These are phyloP conservation scores for Criorhina ranunculi DNA, from an alignment of 2,888 invertebrate genomes.

Conservation along the genomic window DNA sequence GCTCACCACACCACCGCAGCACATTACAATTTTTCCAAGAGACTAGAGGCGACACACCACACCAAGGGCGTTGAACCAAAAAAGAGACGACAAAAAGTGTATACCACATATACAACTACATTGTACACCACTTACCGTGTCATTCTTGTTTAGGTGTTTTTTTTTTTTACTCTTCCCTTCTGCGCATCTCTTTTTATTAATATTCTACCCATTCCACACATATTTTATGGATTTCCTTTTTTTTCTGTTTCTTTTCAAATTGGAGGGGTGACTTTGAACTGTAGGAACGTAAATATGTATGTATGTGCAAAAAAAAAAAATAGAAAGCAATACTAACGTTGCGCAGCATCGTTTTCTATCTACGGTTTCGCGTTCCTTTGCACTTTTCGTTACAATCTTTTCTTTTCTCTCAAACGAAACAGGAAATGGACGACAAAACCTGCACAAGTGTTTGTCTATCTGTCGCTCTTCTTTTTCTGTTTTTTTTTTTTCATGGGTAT, in stretches of 20 bases:
- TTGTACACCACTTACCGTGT: not conserved
- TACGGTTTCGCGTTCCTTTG: conserved; percentile 55
- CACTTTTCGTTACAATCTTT: conserved; percentile 16
- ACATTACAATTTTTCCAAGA: conserved; percentile 38
- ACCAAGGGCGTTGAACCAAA: conserved; percentile 76
- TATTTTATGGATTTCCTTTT: conserved; percentile 66
- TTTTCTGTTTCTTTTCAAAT: conserved; percentile 28
- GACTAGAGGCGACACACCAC: conserved; percentile 53
- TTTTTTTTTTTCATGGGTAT: conserved; percentile 34
- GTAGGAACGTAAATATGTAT: conserved; percentile 2
- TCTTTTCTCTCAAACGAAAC: conserved; percentile 39
- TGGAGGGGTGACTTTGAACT: conserved; percentile 71
- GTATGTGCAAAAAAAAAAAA: conserved; percentile 36
- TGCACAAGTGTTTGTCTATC: conserved; percentile 71
- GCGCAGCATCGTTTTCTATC: conserved; percentile 61
- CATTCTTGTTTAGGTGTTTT: conserved; percentile 49
- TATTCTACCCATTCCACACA: conserved; percentile 65
- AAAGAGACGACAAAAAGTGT: conserved; percentile 59
- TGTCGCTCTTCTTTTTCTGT: conserved; percentile 29
- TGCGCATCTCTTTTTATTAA: conserved; percentile 61
- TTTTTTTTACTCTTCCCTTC: conserved; percentile 57
- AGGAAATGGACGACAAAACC: conserved; percentile 71
- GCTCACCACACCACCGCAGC: conserved; percentile 6
- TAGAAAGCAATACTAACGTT: conserved; percentile 40
- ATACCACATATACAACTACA: conserved; percentile 50